Percentiles rank a stretch among this genome's conserved stretches.
These are phyloP conservation scores for Drosophila ficusphila DNA, from an alignment of 1,140 invertebrate genomes.

Conservation along the genomic window DNA sequence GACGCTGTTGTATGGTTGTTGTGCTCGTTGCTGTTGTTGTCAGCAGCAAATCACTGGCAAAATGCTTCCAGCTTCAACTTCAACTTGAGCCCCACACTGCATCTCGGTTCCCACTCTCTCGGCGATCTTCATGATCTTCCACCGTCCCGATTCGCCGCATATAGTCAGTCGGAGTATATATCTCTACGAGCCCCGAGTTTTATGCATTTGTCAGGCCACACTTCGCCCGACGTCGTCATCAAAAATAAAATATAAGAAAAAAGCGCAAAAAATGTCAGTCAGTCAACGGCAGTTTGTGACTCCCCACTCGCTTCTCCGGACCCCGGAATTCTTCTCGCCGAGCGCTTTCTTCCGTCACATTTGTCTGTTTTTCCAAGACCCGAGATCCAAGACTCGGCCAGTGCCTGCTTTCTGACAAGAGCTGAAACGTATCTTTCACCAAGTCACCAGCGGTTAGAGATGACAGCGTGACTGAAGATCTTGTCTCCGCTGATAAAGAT, in stretches of 20 bases:
- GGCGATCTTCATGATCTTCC: conserved; percentile 55
- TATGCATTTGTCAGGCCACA: conserved; percentile 81
- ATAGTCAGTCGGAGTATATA: conserved; percentile 3
- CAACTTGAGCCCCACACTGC: conserved; percentile 38
- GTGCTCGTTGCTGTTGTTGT: conserved; percentile 41
- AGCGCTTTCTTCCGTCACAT: conserved; percentile 77
- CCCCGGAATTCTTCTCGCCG: conserved; percentile 3
- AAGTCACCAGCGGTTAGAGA: conserved; percentile 26
- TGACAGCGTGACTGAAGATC: conserved; percentile 28
- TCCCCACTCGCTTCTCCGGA: conserved; percentile 1
- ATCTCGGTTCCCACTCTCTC: conserved; percentile 41
- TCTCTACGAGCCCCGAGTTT: conserved; percentile 47
- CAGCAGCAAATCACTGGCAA: conserved; percentile 63
- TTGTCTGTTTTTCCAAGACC: conserved; percentile 71
- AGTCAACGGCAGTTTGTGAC: conserved; percentile 48
- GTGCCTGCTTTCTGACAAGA: conserved; percentile 76
- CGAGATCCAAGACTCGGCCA: conserved; percentile 60
- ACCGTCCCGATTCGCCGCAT: not conserved
- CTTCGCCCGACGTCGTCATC: conserved; percentile 56
- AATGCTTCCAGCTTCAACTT: conserved; percentile 56
- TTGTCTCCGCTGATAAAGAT: not conserved
- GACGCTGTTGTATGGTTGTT: conserved; percentile 36
- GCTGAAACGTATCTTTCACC: conserved; percentile 82
- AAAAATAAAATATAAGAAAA: conserved; percentile 40
- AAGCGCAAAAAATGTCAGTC: conserved; percentile 71